A percentile compares a stretch with the other conserved stretches of the same genome.
Evolutionary conservation across 2,797 vertebrate genomes (phyloP).

Genomic region (Rhodeus uyekii): DNA sequence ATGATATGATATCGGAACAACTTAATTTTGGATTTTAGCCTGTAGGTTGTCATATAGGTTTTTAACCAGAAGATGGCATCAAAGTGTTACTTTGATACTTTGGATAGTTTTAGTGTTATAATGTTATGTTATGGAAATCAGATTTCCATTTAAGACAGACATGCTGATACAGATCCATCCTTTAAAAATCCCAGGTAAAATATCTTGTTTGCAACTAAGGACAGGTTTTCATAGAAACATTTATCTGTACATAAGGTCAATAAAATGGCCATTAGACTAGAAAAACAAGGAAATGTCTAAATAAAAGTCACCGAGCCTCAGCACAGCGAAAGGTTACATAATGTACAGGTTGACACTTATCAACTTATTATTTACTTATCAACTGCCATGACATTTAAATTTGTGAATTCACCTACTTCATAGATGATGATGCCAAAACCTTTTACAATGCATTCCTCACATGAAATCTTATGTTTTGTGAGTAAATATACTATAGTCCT

Average conservation of each 20-base stretch:
- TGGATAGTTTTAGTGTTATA: background rate
- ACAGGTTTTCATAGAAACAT: constrained; percentile 13
- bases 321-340: constrained; percentile 22
- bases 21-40: background rate
- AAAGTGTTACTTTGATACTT: background rate
- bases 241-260: constrained; percentile 21
- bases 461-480: constrained; percentile 11
- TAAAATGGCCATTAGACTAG: background rate
- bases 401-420: constrained; percentile 22
- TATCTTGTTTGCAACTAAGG: background rate
- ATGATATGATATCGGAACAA: background rate
- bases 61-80: constrained; percentile 1
- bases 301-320: constrained; percentile 21
- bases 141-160: too few relatives aligned
- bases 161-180: background rate
- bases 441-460: constrained; percentile 25
- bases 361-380: too few relatives aligned
- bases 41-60: background rate
- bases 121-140: too few relatives aligned
- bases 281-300: constrained; percentile 22
- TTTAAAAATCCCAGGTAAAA: background rate
- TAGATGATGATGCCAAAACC: background rate
- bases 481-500: constrained; percentile 22
- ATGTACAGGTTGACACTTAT: constrained; percentile 28
- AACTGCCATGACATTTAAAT: constrained; percentile 32